Evolutionary conservation across 1,140 invertebrate species (phyloP).

Genomic region (Drosophila parabipectinata): DNA sequence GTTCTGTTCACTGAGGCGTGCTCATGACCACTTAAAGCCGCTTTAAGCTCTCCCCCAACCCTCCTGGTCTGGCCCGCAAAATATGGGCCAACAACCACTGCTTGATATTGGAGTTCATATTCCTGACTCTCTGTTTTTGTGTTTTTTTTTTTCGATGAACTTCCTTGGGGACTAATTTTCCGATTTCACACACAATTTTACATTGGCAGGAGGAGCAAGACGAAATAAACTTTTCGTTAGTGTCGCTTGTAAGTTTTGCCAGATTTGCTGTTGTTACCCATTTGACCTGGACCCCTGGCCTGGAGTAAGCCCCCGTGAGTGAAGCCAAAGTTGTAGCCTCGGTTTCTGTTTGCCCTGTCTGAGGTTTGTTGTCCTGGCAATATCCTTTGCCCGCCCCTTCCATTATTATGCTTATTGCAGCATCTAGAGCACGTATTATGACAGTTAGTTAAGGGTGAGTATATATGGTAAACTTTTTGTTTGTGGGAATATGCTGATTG

Average conservation of each 20-base stretch:
- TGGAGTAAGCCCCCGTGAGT: background rate
- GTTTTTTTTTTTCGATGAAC: conserved; percentile 22
- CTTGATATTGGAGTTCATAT: conserved; percentile 32
- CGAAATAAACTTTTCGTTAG: conserved; percentile 9
- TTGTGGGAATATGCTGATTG: conserved; percentile 32
- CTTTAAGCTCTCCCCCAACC: conserved; percentile 17
- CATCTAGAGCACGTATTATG: conserved; percentile 49
- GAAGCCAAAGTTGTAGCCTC: conserved; percentile 26
- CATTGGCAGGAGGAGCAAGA: conserved; percentile 25
- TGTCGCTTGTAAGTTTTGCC: conserved; percentile 26
- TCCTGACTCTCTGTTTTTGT: background rate
- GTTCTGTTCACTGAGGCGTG: conserved; percentile 17
- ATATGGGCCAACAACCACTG: conserved; percentile 16
- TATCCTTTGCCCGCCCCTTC: background rate
- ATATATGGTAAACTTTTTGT: conserved; percentile 21
- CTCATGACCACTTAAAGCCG: conserved; percentile 51
- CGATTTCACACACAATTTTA: conserved; percentile 52
- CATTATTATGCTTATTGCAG: conserved; percentile 44
- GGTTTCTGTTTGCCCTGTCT: conserved; percentile 32
- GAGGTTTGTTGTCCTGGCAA: conserved; percentile 26
- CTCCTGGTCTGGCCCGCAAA: background rate
- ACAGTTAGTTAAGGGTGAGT: conserved; percentile 28
- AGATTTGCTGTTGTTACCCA: conserved; percentile 39
- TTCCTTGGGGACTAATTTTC: conserved; percentile 52
- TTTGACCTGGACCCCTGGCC: conserved; percentile 31